These are phyloP conservation scores for Corythaeola cristata DNA, from an alignment of 2,113 vertebrate species.

Conservation along the genomic window DNA sequence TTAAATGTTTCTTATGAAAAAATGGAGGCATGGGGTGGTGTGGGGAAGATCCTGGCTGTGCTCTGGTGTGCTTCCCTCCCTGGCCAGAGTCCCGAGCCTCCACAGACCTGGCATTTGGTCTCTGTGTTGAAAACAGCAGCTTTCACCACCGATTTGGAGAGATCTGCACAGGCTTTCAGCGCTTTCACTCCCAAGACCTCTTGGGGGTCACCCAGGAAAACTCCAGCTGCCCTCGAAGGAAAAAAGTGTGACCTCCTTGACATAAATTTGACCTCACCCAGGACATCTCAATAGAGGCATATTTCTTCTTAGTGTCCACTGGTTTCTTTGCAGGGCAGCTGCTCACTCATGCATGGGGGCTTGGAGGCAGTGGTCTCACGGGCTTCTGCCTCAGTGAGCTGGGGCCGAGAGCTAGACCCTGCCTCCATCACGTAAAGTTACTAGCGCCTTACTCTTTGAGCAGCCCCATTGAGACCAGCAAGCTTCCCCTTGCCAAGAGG, in stretches of 20 bases:
- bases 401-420: background rate
- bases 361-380: background rate
- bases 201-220: background rate
- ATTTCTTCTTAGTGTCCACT: background rate
- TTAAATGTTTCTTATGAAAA: background rate
- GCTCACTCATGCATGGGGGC: background rate
- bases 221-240: background rate
- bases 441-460: background rate
- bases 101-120: background rate
- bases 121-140: background rate
- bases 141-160: background rate
- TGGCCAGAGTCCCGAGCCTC: rapidly evolving
- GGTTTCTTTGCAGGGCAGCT: background rate
- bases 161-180: background rate
- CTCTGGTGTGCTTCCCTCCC: background rate
- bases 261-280: background rate
- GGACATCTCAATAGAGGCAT: background rate
- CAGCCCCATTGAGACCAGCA: background rate
- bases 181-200: background rate
- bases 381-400: background rate
- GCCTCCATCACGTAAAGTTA: background rate
- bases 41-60: background rate
- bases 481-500: too few species aligned
- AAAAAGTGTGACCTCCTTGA: background rate
- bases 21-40: too few species aligned